Conservation (phyloP, 2,113 vertebrate genomes). For the Numida meleagris region DNA sequence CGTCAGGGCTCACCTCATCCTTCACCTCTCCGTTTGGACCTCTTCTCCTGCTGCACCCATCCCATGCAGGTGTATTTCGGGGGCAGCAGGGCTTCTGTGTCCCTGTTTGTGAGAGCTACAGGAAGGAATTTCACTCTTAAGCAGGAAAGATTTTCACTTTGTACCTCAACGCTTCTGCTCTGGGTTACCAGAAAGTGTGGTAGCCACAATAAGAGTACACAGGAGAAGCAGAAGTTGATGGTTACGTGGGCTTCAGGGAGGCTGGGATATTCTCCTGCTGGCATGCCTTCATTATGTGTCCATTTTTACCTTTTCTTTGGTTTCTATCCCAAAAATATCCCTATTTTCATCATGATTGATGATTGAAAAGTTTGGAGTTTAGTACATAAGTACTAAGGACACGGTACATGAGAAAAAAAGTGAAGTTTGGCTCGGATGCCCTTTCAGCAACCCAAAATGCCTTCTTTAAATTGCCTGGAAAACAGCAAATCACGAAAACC, state of each 20-base stretch:
- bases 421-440: rapidly evolving
- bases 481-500: background rate
- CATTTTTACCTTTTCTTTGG: background rate
- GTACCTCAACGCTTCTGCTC: background rate
- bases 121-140: background rate
- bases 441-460: background rate
- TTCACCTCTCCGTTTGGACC: background rate
- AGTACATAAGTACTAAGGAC: background rate
- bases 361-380: background rate
- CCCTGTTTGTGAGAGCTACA: background rate
- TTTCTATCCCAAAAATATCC: background rate
- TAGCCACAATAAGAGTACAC: background rate
- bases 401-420: rapidly evolving
- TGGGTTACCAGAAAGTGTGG: background rate
- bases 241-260: background rate
- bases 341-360: background rate
- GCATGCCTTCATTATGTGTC: background rate
- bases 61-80: background rate
- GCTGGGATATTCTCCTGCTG: background rate
- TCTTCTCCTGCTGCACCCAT: background rate
- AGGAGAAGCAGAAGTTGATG: background rate
- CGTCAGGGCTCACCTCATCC: background rate
- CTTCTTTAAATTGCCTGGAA: background rate
- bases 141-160: background rate
- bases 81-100: background rate